Conservation (phyloP, 2,797 vertebrate genomes). For the Scarus forsteni region DNA sequence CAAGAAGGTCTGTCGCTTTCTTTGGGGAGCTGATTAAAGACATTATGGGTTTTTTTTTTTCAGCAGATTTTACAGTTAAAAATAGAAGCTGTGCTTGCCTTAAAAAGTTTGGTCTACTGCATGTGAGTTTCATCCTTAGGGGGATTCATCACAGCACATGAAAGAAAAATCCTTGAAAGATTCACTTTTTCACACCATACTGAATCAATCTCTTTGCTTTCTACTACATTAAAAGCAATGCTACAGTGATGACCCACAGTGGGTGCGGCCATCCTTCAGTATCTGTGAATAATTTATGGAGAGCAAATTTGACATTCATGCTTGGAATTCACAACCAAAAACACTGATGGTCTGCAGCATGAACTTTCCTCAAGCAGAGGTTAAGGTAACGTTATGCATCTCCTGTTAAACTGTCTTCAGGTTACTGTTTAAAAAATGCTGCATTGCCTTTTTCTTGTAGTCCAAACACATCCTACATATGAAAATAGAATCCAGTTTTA, state of each 20-base stretch:
- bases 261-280: too few relatives aligned
- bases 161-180: constrained; percentile 35
- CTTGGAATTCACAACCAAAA: neutral
- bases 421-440: too few relatives aligned
- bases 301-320: neutral
- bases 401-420: too few relatives aligned
- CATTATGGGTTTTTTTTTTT: constrained; percentile 33
- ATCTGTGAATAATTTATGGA: constrained; percentile 3
- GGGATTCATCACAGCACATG: constrained; percentile 22
- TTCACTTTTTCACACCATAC: constrained; percentile 10
- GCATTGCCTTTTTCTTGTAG: too few relatives aligned
- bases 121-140: constrained; percentile 37
- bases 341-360: neutral
- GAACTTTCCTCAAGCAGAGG: too few relatives aligned
- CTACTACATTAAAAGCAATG: neutral
- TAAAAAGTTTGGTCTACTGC: constrained; percentile 25
- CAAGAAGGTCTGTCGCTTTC: constrained; percentile 6
- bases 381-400: too few relatives aligned
- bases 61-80: constrained; percentile 25
- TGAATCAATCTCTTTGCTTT: constrained; percentile 8
- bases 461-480: too few relatives aligned
- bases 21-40: constrained; percentile 44
- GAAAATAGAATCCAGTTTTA: too few relatives aligned
- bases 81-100: constrained; percentile 30
- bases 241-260: neutral